Evolutionary conservation across 2,888 invertebrate species (phyloP), one percentile per base, ranked within the genome.

Genomic region (Cryptocheilus praepositus): DNA sequence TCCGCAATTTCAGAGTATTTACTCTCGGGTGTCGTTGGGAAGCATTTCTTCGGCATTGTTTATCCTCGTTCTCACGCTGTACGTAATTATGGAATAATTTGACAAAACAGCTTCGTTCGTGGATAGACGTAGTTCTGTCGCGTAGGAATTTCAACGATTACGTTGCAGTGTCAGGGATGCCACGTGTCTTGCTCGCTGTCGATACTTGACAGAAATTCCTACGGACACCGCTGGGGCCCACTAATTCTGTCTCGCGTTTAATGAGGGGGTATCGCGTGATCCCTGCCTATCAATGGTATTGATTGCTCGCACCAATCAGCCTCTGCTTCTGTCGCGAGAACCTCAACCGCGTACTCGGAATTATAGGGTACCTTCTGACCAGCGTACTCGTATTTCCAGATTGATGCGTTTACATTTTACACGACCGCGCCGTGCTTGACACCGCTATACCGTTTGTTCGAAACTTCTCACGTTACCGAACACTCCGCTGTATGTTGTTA

Each of bases 261-360:
- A 60, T 61, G 19, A 61, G 57, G 56, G 60, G 64, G 59, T 59
- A 55, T 64, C 61, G 49, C 64, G 21, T 44, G 59, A 61, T 21
- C 51, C 51, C 25, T 52, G 25, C 19, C 60, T 62, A 66, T 73
- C 64, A 75, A 70, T 70, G 66, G 46, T 54, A 65, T 57, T 67
- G 66, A 66, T 71, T 77, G 66, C 53, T 49, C 21, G 51, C 53
- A 56, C 57, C 65, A 77, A 74, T 74, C 70, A 72, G 63, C 62
- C 19, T 67, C 36, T 59, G 22, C 61, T 65, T 63, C 68, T 55
- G 21, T 54, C 16, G 7, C 43, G 11, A 19, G 25, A 22, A 25
- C 58, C 58, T 16, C 66, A 16, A 53, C 53, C 21, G 25, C 28
- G 51, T 54, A 36, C 61, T 21, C 62, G 49, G 58, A 58, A 67